Percentiles rank a stretch among this genome's conserved stretches.
These are phyloP conservation scores for Diabrotica virgifera DNA, from an alignment of 1,140 invertebrate species.

Conservation along the genomic window DNA sequence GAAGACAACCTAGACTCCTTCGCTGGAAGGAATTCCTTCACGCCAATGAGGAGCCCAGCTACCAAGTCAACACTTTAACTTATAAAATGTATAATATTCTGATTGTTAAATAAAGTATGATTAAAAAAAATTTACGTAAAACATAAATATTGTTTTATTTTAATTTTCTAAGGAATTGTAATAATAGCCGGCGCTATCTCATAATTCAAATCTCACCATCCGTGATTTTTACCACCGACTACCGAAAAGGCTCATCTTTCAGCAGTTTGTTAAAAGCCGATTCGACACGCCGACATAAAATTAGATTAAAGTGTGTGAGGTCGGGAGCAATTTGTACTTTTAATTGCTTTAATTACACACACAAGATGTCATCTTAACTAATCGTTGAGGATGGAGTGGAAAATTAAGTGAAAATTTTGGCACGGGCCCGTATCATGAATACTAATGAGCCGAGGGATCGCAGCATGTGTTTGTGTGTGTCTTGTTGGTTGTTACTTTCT, in stretches of 20 bases:
- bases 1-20: no score
- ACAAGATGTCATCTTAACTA: slow-evolving; percentile 25
- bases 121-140: no score
- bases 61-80: no score
- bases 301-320: slow-evolving; percentile 26
- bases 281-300: slow-evolving; percentile 7
- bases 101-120: no score
- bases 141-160: no score
- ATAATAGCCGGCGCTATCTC: no score
- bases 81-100: no score
- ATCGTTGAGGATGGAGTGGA: slow-evolving; percentile 26
- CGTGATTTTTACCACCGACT: not conserved
- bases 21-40: no score
- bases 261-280: slow-evolving; percentile 11
- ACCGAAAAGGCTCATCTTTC: slow-evolving; percentile 1
- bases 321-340: slow-evolving; percentile 22
- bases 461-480: slow-evolving; percentile 8
- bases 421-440: slow-evolving; percentile 27
- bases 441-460: slow-evolving; percentile 15
- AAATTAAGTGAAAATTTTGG: slow-evolving; percentile 34
- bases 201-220: not conserved
- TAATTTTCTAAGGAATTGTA: no score
- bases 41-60: no score
- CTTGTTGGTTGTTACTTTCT: slow-evolving; percentile 6
- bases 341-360: slow-evolving; percentile 29